These are phyloP conservation scores for Ancistrus triradiatus DNA, from an alignment of 2,113 vertebrate genomes.

Conservation along the genomic window DNA sequence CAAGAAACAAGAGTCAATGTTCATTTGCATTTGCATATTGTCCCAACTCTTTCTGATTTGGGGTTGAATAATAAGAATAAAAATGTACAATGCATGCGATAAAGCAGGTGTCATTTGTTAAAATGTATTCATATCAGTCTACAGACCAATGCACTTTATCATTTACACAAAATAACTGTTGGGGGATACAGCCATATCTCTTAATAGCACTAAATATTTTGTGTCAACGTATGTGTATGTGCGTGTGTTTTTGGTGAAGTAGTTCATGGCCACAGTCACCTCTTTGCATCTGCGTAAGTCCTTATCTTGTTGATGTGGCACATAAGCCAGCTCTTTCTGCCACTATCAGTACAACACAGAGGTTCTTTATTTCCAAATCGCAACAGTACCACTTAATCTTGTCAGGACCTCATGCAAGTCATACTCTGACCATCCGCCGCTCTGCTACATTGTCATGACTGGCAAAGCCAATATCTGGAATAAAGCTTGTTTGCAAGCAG, in stretches of 20 bases:
- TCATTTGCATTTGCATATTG: no score
- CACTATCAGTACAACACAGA: constrained; percentile 15
- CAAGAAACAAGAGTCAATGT: no score
- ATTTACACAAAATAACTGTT: not conserved
- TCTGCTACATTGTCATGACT: constrained; percentile 23
- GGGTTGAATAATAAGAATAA: no score
- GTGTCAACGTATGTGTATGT: constrained; percentile 4
- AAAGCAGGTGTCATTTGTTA: not conserved
- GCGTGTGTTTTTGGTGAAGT: not conserved
- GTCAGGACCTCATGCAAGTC: constrained; percentile 1
- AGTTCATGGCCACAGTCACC: constrained; percentile 26
- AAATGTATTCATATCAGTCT: not conserved
- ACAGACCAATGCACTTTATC: not conserved
- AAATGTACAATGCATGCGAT: no score
- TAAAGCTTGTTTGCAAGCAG: constrained; percentile 9
- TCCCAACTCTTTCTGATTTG: no score
- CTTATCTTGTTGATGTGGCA: constrained; percentile 23
- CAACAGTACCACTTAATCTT: constrained; percentile 18
- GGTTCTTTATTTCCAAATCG: constrained; percentile 29
- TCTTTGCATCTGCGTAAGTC: not conserved
- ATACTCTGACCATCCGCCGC: constrained; percentile 23
- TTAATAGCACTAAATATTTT: constrained; percentile 14
- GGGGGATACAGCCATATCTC: not conserved
- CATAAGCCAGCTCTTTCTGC: constrained; percentile 11
- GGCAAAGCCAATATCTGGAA: constrained; percentile 2